Base-by-base conservation (phyloP, 2,797 vertebrate genomes). In the Podarcis siculus region DNA sequence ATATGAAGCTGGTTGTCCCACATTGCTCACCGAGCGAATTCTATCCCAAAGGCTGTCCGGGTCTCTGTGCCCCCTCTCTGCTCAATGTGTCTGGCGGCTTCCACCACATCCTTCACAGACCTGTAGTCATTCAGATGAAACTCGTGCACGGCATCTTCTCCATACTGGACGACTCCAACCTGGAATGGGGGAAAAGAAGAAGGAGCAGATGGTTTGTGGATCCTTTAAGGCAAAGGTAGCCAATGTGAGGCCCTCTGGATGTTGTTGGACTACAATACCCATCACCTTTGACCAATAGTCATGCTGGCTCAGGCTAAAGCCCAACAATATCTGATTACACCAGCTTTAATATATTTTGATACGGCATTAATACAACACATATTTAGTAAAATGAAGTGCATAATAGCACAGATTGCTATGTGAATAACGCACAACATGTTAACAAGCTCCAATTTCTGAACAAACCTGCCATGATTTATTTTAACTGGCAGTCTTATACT, bases 1-100 rank as follows among this genome's bases (percentile, higher is more conserved):
- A 15, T 55, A 4, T 55, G 49, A 55, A 55, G 49, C 49, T 0
- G 13, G 49, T 55, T 55, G 49, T 55, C 49, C 49, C 49, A 55
- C 49, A 55, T 55, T 55, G 49, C 92, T 95, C 97, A 99, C 99
- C 98, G 98, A 92, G 98, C 99, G 84, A 97, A 97, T 90, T 98
- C 98, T 87, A 99, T 99, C 93, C 98, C 99, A 0, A 98, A 98
- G 15, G 99, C 99, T 0, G 99, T 99, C 95, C 98, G 98, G 90
- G 99, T 99, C 94, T 99, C 98, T 15, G 98, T 98, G 0, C 99
- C 99, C 30, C 99, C 99, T 19, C 99, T 96, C 87, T 99, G 98
- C 92, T 98, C 94, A 30, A 99, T 99, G 88, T 97, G 98, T 82
- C 97, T 98, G 5, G 98, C 99, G 2, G 98, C 98, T 21, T 98